A percentile compares a stretch with the other conserved stretches of the same genome.
These are phyloP conservation scores for Bombus balteatus DNA, from an alignment of 1,140 invertebrate genomes.

Conservation along the genomic window DNA sequence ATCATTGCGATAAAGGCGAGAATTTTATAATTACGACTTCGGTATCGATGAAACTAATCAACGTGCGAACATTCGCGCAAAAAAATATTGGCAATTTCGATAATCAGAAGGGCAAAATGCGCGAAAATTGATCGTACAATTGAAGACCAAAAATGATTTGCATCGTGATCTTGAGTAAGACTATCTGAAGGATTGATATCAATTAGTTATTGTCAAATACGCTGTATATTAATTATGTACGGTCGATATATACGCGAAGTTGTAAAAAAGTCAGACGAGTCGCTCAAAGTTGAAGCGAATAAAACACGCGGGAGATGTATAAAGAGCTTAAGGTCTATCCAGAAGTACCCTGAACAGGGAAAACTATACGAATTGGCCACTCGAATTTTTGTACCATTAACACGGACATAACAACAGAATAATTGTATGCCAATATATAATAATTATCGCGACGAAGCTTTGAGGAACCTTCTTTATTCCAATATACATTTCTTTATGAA, in stretches of 20 bases:
- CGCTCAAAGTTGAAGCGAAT: conserved; percentile 33
- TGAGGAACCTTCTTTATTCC: neutral
- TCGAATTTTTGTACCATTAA: conserved; percentile 29
- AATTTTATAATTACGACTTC: too few relatives aligned
- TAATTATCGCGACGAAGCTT: conserved; percentile 27
- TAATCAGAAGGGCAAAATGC: neutral
- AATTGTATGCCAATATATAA: neutral
- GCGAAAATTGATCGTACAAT: neutral
- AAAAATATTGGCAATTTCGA: neutral
- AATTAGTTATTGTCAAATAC: conserved; percentile 65
- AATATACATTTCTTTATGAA: neutral
- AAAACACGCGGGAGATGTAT: conserved; percentile 22
- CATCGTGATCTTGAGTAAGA: conserved; percentile 32
- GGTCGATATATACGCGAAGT: conserved; percentile 31
- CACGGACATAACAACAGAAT: neutral
- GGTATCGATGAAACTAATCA: neutral
- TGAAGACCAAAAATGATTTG: neutral
- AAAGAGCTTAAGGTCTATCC: conserved; percentile 39
- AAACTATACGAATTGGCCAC: conserved; percentile 35
- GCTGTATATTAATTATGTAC: conserved; percentile 48
- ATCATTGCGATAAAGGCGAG: neutral
- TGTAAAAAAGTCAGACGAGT: conserved; percentile 35
- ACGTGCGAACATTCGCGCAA: neutral
- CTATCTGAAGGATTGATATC: conserved; percentile 43
- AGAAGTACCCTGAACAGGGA: conserved; percentile 1